phyloP scores from a whole-genome alignment of 2,888 invertebrate genomes.

The Automeris io region DNA sequence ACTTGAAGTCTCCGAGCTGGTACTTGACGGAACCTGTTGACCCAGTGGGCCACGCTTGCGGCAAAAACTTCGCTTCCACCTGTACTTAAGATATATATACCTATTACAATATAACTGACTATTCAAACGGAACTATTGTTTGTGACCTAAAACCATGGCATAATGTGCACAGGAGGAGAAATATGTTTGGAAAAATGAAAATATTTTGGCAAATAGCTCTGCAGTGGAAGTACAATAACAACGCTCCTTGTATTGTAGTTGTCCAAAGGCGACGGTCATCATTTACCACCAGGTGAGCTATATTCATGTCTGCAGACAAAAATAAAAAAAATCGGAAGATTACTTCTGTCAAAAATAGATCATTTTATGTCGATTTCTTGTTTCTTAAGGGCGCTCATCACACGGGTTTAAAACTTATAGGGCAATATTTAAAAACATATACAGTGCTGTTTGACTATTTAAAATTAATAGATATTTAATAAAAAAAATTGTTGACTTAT shows the following conservation, averaged over 20 bases:
- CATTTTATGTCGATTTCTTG: too few species aligned
- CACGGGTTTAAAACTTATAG: too few species aligned
- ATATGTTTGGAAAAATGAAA: not conserved
- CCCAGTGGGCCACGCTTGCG: conserved; percentile 57
- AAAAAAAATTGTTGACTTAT: conserved; percentile 1
- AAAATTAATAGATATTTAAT: conserved; percentile 2
- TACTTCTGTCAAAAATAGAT: too few species aligned
- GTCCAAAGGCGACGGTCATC: too few species aligned
- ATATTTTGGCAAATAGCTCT: too few species aligned
- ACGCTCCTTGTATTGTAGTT: too few species aligned
- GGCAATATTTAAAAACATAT: too few species aligned
- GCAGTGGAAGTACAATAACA: too few species aligned
- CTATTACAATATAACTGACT: conserved; percentile 32
- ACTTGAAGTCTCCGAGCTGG: conserved; percentile 49
- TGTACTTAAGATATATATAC: conserved; percentile 37
- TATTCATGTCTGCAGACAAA: too few species aligned
- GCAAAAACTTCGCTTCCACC: conserved; percentile 53
- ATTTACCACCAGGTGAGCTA: too few species aligned
- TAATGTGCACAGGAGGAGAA: conserved; percentile 19
- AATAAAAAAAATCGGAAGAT: too few species aligned
- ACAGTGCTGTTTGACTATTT: not conserved
- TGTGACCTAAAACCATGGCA: conserved; percentile 36
- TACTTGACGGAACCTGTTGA: conserved; percentile 64
- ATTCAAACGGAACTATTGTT: conserved; percentile 42
- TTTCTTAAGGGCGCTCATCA: too few species aligned